These are phyloP conservation scores for Furcula furcula DNA, from an alignment of 2,888 invertebrate species.

Conservation along the genomic window DNA sequence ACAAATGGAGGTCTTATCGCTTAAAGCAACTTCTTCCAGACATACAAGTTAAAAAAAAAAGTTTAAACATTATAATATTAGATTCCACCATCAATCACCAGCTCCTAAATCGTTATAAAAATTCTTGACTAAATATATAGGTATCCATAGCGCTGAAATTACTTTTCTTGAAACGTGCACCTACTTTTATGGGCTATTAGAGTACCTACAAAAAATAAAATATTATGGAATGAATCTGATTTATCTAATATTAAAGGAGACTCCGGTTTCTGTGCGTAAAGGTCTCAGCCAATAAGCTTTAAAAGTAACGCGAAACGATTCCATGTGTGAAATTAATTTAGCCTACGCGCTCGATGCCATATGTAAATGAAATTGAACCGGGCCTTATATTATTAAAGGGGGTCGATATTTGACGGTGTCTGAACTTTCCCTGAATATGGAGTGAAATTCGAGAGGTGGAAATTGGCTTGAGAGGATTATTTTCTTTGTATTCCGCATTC, in stretches of 20 bases:
- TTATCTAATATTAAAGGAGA: slow-evolving; percentile 29
- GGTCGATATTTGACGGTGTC: slow-evolving; percentile 39
- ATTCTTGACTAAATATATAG: no score
- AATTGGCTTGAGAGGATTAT: slow-evolving; percentile 32
- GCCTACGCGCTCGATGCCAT: slow-evolving; percentile 46
- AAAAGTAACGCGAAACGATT: slow-evolving; percentile 42
- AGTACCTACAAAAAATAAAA: slow-evolving; percentile 20
- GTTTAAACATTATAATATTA: no score
- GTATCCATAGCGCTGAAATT: no score
- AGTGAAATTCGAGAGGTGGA: slow-evolving; percentile 24
- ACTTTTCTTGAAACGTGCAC: no score
- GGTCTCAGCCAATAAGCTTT: slow-evolving; percentile 44
- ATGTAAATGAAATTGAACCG: slow-evolving; percentile 61
- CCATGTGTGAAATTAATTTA: slow-evolving; percentile 57
- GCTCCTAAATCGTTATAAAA: no score
- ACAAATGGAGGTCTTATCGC: no score
- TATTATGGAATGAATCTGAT: slow-evolving; percentile 32
- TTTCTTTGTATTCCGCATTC: slow-evolving; percentile 32
- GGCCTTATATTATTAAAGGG: slow-evolving; percentile 40
- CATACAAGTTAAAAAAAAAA: no score
- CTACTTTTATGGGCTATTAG: no score
- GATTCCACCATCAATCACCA: no score
- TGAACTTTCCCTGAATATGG: slow-evolving; percentile 32
- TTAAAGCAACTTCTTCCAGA: no score
- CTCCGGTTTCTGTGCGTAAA: slow-evolving; percentile 13